phyloP scores from a whole-genome alignment of 2,113 vertebrate species.

The Baryphthengus martii region DNA sequence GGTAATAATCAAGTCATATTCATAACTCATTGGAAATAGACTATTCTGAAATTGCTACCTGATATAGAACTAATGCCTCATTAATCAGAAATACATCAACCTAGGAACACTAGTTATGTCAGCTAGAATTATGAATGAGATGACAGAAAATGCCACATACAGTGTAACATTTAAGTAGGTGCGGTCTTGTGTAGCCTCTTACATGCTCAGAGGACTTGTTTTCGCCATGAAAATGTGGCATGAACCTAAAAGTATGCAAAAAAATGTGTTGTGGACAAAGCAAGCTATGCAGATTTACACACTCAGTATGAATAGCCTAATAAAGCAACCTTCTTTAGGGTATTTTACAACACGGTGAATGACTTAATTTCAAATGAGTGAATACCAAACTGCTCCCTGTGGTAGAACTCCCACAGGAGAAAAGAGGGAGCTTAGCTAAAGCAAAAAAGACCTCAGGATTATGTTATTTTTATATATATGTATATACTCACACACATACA shows the following conservation, averaged over 20 bases:
- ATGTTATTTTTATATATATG: not conserved
- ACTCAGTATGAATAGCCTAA: not conserved
- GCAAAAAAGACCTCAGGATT: not conserved
- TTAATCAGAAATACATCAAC: slow-evolving; percentile 59
- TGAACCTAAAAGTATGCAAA: not conserved
- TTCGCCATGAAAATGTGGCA: not conserved
- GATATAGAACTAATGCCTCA: slow-evolving; percentile 65
- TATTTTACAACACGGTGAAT: not conserved
- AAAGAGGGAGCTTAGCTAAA: not conserved
- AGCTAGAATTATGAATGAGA: slow-evolving; percentile 21
- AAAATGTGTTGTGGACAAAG: not conserved
- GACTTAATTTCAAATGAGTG: not conserved
- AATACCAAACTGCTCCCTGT: not conserved
- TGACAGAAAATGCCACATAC: not conserved
- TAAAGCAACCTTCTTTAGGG: not conserved
- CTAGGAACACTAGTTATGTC: not conserved
- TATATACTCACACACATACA: fast-evolving
- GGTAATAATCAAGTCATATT: slow-evolving; percentile 45
- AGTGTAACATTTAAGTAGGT: not conserved
- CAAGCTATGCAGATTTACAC: not conserved
- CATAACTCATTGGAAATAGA: slow-evolving; percentile 39
- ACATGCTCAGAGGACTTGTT: not conserved
- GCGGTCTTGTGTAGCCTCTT: fast-evolving
- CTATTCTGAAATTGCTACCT: slow-evolving; percentile 60
- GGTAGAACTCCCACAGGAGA: not conserved